Evolutionary conservation across 2,888 invertebrate genomes (phyloP).

Genomic region (Tetanocera ferruginea): DNA sequence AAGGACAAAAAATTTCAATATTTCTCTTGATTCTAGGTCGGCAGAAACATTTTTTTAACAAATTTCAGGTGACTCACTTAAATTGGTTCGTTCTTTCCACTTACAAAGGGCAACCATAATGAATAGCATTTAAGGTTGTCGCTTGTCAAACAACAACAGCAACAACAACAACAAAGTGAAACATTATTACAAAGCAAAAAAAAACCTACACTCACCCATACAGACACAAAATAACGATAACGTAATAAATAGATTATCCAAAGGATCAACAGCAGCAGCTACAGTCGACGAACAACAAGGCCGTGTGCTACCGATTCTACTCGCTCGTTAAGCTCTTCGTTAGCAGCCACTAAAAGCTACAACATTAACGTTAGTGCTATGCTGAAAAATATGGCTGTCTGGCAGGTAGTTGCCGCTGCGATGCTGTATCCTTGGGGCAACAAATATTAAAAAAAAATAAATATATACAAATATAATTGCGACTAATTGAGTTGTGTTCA

Average conservation of each 20-base stretch:
- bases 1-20: too few relatives aligned
- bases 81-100: too few relatives aligned
- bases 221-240: background rate
- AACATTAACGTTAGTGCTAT: background rate
- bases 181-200: background rate
- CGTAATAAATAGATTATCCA: slow-evolving; percentile 4
- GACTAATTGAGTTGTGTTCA: slow-evolving; percentile 4
- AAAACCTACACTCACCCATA: background rate
- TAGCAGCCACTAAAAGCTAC: background rate
- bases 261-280: background rate
- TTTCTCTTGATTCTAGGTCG: too few relatives aligned
- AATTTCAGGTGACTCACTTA: too few relatives aligned
- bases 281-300: background rate
- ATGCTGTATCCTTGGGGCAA: background rate
- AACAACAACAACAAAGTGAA: background rate
- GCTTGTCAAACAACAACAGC: background rate
- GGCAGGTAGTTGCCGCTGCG: background rate
- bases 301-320: background rate
- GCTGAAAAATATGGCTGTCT: background rate
- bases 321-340: background rate
- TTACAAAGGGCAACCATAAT: too few relatives aligned
- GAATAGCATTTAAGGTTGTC: too few relatives aligned
- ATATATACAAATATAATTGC: slow-evolving; percentile 1
- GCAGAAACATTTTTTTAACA: too few relatives aligned
- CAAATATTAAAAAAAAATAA: background rate